Conservation (phyloP, 2,797 vertebrate species). For the Halcyon smyrnensis region DNA sequence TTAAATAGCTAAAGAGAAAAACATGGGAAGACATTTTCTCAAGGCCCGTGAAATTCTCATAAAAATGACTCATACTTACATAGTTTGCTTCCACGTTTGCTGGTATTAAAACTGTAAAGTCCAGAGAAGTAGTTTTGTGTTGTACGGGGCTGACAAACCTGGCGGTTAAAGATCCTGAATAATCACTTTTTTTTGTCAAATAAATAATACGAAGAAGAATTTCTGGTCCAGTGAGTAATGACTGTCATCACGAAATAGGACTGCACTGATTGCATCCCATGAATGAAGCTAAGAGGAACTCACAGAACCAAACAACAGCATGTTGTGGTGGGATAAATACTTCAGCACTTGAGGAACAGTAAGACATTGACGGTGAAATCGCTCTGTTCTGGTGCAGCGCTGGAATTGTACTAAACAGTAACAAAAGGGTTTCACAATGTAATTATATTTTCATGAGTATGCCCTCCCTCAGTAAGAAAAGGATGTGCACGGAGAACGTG, state of each 20-base stretch:
- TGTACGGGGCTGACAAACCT: constrained; percentile 25
- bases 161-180: constrained; percentile 33
- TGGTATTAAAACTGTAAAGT: constrained; percentile 12
- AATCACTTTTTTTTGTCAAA: constrained; percentile 54
- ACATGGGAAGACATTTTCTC: constrained; percentile 75
- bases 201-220: constrained; percentile 63
- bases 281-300: constrained; percentile 60
- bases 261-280: constrained; percentile 67
- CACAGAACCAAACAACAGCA: constrained; percentile 51
- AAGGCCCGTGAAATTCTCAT: constrained; percentile 74
- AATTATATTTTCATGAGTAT: background rate
- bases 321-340: constrained; percentile 60
- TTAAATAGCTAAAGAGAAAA: constrained; percentile 77
- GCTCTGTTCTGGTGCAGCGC: constrained; percentile 32
- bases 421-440: constrained; percentile 14
- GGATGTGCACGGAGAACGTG: background rate
- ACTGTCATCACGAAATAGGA: constrained; percentile 64
- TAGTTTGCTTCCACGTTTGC: constrained; percentile 22
- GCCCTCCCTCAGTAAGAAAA: background rate
- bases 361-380: constrained; percentile 44
- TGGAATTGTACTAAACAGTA: background rate
- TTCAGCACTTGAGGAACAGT: constrained; percentile 55
- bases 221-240: constrained; percentile 69
- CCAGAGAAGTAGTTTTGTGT: constrained; percentile 9
- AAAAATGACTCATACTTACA: constrained; percentile 71